These are phyloP conservation scores for Scelioninae gen. 2 DNA, from an alignment of 2,888 invertebrate genomes.

Conservation along the genomic window DNA sequence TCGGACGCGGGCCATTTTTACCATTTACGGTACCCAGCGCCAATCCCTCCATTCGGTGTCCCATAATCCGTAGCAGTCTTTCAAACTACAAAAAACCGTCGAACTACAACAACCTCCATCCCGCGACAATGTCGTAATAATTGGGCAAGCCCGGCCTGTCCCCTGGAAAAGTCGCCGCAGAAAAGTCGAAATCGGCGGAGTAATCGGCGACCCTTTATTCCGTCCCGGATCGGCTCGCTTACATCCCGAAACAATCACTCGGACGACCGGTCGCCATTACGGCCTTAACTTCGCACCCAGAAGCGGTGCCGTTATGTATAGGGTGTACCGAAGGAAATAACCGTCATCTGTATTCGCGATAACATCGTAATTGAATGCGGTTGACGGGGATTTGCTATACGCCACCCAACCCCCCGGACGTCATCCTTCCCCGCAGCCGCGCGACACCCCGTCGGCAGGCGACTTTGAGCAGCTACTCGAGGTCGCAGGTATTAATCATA, in stretches of 20 bases:
- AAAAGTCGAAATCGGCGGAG: constrained; percentile 59
- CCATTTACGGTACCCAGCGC: too few relatives aligned
- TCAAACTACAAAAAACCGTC: too few relatives aligned
- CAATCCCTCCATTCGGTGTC: too few relatives aligned
- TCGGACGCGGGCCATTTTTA: too few relatives aligned
- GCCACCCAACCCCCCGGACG: constrained; percentile 59
- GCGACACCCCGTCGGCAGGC: constrained; percentile 33
- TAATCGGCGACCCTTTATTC: constrained; percentile 68
- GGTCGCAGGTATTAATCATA: constrained; percentile 72
- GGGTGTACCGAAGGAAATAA: constrained; percentile 76
- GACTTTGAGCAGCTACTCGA: constrained; percentile 57
- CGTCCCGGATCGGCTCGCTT: constrained; percentile 67
- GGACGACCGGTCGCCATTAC: constrained; percentile 69
- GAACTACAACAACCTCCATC: too few relatives aligned
- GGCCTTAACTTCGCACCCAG: constrained; percentile 66
- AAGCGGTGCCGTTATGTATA: constrained; percentile 71
- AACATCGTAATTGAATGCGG: constrained; percentile 76
- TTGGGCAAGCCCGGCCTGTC: too few relatives aligned
- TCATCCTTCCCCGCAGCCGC: constrained; percentile 43
- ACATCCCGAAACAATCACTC: constrained; percentile 75
- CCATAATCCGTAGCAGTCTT: too few relatives aligned
- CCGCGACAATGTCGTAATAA: too few relatives aligned
- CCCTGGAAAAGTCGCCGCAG: constrained; percentile 1
- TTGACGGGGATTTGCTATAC: constrained; percentile 75
- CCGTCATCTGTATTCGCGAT: constrained; percentile 76